A percentile compares a stretch with the other conserved stretches of the same genome.
These are phyloP conservation scores for Leptodactylus fuscus DNA, from an alignment of 2,113 vertebrate genomes.

Conservation along the genomic window DNA sequence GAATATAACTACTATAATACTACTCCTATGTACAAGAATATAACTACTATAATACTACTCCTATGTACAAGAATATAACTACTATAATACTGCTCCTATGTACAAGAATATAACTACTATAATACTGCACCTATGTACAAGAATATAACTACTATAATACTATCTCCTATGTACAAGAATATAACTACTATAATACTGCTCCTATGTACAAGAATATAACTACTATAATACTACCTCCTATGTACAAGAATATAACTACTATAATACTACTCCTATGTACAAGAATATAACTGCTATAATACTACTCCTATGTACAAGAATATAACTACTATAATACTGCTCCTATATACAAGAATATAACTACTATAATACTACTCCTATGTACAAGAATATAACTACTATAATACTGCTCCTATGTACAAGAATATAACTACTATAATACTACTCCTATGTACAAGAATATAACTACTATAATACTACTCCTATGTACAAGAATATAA, in stretches of 20 bases:
- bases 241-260: slow-evolving; percentile 8
- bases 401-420: slow-evolving; percentile 9
- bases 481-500: not conserved
- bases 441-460: slow-evolving; percentile 8
- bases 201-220: slow-evolving; percentile 10
- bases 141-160: slow-evolving; percentile 27
- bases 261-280: slow-evolving; percentile 7
- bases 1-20: slow-evolving; percentile 16
- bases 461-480: slow-evolving; percentile 7
- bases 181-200: slow-evolving; percentile 16
- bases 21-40: slow-evolving; percentile 1
- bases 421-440: slow-evolving; percentile 20
- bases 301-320: not conserved
- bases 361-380: slow-evolving; percentile 4
- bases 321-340: slow-evolving; percentile 15
- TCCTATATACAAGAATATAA: not conserved
- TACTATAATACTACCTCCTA: not conserved
- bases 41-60: slow-evolving; percentile 12
- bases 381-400: slow-evolving; percentile 14
- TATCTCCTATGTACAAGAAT: slow-evolving; percentile 4
- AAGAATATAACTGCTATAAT: slow-evolving; percentile 16
- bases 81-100: slow-evolving; percentile 14
- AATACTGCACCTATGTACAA: slow-evolving; percentile 5
- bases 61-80: slow-evolving; percentile 21
- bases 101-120: slow-evolving; percentile 24